Conservation (phyloP, 2,113 vertebrate genomes). For the Toxotes jaculatrix region DNA sequence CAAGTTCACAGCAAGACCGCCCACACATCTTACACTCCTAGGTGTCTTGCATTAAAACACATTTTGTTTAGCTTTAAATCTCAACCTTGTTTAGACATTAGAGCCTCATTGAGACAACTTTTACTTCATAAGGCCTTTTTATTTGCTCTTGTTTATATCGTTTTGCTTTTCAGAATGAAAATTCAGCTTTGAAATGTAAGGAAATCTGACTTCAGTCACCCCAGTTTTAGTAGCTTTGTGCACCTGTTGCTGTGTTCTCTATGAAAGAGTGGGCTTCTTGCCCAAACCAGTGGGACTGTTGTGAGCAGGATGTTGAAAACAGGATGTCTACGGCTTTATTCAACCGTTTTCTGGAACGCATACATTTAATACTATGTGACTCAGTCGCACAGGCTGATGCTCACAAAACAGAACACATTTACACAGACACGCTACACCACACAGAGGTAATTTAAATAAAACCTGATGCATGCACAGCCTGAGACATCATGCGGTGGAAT, state of each 20-base stretch:
- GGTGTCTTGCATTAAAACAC: background rate
- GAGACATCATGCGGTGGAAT: slow-evolving; percentile 43
- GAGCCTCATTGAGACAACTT: background rate
- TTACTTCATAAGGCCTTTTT: background rate
- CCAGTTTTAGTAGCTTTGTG: background rate
- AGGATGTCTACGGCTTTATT: slow-evolving; percentile 31
- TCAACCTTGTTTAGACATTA: background rate
- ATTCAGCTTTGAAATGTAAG: background rate
- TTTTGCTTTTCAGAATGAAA: background rate
- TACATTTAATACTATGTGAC: background rate
- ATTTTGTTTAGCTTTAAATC: background rate
- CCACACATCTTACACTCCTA: background rate
- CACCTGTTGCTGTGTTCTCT: slow-evolving; percentile 27
- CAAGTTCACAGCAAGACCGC: background rate
- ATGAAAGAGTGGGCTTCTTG: background rate
- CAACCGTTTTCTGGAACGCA: slow-evolving; percentile 4
- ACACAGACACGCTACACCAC: slow-evolving; percentile 17
- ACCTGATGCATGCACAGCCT: slow-evolving; percentile 14
- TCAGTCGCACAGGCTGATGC: background rate
- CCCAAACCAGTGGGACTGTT: background rate
- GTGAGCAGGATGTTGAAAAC: slow-evolving; percentile 22
- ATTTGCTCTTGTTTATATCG: background rate
- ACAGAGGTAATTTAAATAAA: slow-evolving; percentile 31
- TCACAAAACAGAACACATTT: slow-evolving; percentile 10
- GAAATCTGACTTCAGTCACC: background rate